Percentiles rank a stretch among this genome's conserved stretches.
These are phyloP conservation scores for Acrobasis repandana DNA, from an alignment of 2,888 invertebrate genomes.

Conservation along the genomic window DNA sequence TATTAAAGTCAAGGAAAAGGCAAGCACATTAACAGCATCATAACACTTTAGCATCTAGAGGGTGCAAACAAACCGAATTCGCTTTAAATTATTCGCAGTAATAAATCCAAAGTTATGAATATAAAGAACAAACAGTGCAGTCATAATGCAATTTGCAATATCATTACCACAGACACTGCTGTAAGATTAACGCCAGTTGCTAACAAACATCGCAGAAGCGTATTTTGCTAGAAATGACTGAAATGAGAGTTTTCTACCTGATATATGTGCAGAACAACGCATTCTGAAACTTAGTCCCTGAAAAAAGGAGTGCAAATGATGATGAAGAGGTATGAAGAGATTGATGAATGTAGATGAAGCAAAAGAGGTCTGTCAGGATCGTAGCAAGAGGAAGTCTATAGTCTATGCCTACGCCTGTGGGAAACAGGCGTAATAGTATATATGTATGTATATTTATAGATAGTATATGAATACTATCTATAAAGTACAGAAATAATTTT, in stretches of 20 bases:
- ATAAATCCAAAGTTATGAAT: constrained; percentile 49
- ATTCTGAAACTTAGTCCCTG: background rate
- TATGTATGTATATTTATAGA: too few relatives aligned
- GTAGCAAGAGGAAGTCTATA: too few relatives aligned
- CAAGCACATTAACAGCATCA: constrained; percentile 18
- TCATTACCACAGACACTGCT: constrained; percentile 55
- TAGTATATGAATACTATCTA: too few relatives aligned
- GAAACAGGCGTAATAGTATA: too few relatives aligned
- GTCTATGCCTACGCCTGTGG: too few relatives aligned
- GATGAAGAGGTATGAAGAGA: too few relatives aligned
- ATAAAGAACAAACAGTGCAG: constrained; percentile 46
- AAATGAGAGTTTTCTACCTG: constrained; percentile 17
- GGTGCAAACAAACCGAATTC: constrained; percentile 27
- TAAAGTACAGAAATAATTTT: background rate
- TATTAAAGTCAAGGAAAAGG: constrained; percentile 7
- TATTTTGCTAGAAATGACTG: constrained; percentile 19
- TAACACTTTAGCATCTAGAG: constrained; percentile 21
- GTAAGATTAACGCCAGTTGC: constrained; percentile 58
- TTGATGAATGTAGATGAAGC: too few relatives aligned
- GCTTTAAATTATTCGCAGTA: constrained; percentile 35
- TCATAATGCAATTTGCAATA: constrained; percentile 67
- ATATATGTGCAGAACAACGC: background rate
- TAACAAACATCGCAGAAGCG: constrained; percentile 39
- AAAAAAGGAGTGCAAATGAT: too few relatives aligned
- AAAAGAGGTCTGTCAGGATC: too few relatives aligned